A percentile compares a stretch with the other conserved stretches of the same genome.
phyloP scores from a whole-genome alignment of 2,113 vertebrate species.

The Gyps fulvus region DNA sequence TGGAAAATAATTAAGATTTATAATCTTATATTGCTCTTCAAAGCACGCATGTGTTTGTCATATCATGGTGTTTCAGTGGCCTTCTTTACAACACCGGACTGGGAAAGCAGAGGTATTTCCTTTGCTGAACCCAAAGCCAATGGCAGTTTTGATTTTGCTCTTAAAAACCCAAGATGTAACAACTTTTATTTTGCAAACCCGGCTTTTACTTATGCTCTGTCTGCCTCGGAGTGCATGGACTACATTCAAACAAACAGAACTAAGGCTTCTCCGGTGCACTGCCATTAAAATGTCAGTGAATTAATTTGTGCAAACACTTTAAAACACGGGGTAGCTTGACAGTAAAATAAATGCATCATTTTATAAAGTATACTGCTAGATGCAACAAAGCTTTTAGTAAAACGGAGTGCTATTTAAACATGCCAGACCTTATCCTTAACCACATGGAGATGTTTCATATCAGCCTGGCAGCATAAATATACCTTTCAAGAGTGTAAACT shows the following conservation, averaged over 20 bases:
- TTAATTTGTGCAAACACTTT: conserved; percentile 10
- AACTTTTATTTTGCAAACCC: neutral
- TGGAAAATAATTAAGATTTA: neutral
- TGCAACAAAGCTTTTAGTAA: conserved; percentile 16
- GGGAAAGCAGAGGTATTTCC: neutral
- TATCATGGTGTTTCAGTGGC: neutral
- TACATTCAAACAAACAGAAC: neutral
- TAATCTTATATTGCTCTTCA: neutral
- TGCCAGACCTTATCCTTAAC: conserved; percentile 1
- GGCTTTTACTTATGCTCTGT: neutral
- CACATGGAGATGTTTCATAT: neutral
- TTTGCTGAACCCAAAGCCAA: neutral
- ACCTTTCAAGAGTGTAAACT: neutral
- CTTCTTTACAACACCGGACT: neutral
- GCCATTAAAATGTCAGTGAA: conserved; percentile 12
- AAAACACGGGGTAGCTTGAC: neutral
- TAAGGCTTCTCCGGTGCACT: neutral
- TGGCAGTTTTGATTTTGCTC: neutral
- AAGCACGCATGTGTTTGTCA: neutral
- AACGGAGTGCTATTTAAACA: conserved; percentile 5
- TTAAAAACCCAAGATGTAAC: neutral
- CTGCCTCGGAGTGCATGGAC: neutral
- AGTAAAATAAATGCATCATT: conserved; percentile 8
- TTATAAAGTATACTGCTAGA: neutral
- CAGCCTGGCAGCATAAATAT: neutral